A percentile compares a stretch with the other conserved stretches of the same genome.
These are phyloP conservation scores for Archivesica marissinica DNA, from an alignment of 1,140 invertebrate species.

Conservation along the genomic window DNA sequence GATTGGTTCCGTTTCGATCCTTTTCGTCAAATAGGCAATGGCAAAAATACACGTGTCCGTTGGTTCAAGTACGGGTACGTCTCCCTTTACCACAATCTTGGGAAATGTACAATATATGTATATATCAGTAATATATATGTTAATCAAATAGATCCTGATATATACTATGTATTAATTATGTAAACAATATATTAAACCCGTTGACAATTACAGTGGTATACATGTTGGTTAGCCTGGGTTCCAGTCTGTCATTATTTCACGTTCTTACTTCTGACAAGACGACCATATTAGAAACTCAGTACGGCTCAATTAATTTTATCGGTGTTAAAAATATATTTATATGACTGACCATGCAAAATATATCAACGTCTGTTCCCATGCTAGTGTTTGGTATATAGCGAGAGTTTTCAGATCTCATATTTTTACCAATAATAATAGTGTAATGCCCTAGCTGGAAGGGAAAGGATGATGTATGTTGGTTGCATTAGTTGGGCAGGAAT, in stretches of 20 bases:
- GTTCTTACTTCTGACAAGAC: too few relatives aligned
- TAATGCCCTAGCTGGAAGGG: too few relatives aligned
- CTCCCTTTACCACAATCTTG: neutral
- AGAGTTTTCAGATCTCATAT: too few relatives aligned
- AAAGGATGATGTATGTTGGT: too few relatives aligned
- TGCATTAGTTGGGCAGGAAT: too few relatives aligned
- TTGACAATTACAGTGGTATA: neutral
- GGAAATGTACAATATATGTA: neutral
- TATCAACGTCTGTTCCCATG: too few relatives aligned
- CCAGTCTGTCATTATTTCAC: too few relatives aligned
- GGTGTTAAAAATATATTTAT: too few relatives aligned
- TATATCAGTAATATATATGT: too few relatives aligned
- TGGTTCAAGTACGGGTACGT: neutral
- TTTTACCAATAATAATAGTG: too few relatives aligned
- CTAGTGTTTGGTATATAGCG: too few relatives aligned
- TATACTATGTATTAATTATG: neutral
- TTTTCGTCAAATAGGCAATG: neutral
- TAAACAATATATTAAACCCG: neutral
- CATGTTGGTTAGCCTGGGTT: neutral
- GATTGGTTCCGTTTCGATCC: neutral
- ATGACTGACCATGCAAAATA: too few relatives aligned
- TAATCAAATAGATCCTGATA: neutral
- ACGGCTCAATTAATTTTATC: neutral
- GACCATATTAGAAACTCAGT: neutral
- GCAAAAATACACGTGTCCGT: conserved; percentile 12